Conservation (phyloP, 2,113 vertebrate species). For the Plecturocebus donacophilus region DNA sequence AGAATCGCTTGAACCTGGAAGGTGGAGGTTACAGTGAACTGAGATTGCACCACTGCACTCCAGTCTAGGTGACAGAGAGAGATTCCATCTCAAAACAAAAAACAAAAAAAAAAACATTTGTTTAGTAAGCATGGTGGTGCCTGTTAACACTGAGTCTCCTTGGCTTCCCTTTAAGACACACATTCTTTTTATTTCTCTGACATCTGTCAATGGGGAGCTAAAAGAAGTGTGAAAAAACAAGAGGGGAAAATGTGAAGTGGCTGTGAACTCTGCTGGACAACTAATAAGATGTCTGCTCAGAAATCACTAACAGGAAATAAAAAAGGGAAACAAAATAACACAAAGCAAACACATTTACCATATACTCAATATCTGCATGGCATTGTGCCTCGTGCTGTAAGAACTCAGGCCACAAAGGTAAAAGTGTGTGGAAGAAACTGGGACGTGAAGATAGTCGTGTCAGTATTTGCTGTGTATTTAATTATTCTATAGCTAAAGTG, state of each 20-base stretch:
- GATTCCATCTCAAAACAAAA: background rate
- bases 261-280: background rate
- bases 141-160: background rate
- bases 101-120: background rate
- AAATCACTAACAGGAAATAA: conserved; percentile 6
- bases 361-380: background rate
- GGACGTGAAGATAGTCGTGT: rapidly evolving
- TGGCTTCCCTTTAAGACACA: background rate
- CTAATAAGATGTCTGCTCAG: background rate
- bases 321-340: background rate
- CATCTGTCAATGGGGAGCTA: background rate
- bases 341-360: background rate
- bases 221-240: background rate
- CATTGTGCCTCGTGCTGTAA: background rate
- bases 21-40: too few species aligned
- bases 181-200: background rate
- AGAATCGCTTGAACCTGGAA: too few species aligned
- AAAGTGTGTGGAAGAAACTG: background rate
- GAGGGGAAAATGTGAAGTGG: background rate
- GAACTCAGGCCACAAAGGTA: background rate
- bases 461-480: rapidly evolving
- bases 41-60: too few species aligned
- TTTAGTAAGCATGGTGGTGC: background rate
- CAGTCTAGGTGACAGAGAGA: too few species aligned
- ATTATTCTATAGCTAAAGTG: background rate